Base-by-base conservation (phyloP, 2,113 vertebrate species). In the Leucopsar rothschildi region DNA sequence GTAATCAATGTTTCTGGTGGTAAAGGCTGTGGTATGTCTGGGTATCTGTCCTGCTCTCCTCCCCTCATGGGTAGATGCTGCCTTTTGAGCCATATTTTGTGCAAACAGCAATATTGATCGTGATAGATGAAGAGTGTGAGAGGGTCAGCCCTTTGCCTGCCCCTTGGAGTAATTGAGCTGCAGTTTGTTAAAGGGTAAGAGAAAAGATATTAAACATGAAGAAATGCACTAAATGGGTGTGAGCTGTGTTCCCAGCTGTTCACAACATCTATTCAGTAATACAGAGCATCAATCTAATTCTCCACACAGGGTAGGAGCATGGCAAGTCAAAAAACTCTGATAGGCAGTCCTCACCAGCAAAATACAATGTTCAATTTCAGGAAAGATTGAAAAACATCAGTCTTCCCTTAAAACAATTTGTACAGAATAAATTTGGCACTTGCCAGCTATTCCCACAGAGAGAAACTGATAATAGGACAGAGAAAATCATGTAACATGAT, bases 371-470 rank as follows among this genome's bases (percentile, higher is more conserved):
- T 96, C 96, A 97, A 95, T 96, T 97, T 97, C 95, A 91, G 88
- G 82, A 92, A 96, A 94, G 87, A 97, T 95, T 97, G 97, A 96
- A 96, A 97, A 98, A 97, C 97, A 98, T 97, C 97, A 96, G 90
- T 90, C 97, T 97, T 96, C 88, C 92, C 92, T 97, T 97, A 96
- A 98, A 97, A 97, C 96, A 98, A 97, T 97, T 97, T 98, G 93
- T 72, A 28, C 91, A 90, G 95, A 97, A 98, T 97, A 98, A 95
- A 97, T 97, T 92, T 97, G 89, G 85, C 80, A 88, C 79, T 97
- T 95, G 81, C 94, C 90, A 95, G 92, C 86, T 61, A 44, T 96
- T 97, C 94, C 94, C 94, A 65, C 44, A 52, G 93, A 96, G 93
- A 84, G 76, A 95, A 92, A 93, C 86, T 93, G 86, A 87, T 94